These are phyloP conservation scores for Drosophila meridiana DNA, from an alignment of 2,888 invertebrate genomes.

Conservation along the genomic window DNA sequence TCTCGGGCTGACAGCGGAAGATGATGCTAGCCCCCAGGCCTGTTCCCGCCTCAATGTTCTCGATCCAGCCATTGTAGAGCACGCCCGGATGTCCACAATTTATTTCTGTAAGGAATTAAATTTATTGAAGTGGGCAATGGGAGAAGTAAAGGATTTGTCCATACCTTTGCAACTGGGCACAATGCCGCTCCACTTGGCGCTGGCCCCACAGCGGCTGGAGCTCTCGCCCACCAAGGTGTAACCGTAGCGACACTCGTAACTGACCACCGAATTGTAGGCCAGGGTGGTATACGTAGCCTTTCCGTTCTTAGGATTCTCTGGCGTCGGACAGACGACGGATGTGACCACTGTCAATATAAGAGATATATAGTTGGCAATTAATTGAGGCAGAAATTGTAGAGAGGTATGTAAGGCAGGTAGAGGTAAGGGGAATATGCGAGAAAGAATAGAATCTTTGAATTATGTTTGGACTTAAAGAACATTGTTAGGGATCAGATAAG, in stretches of 20 bases:
- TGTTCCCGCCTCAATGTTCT: constrained; percentile 95
- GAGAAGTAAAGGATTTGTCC: neutral
- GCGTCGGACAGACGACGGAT: constrained; percentile 97
- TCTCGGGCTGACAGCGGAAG: constrained; percentile 96
- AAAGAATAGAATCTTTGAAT: too few species aligned
- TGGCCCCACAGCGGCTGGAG: constrained; percentile 96
- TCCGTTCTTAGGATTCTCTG: constrained; percentile 96
- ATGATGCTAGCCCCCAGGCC: constrained; percentile 96
- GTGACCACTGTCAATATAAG: constrained; percentile 88
- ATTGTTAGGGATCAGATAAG: too few species aligned
- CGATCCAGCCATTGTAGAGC: constrained; percentile 97
- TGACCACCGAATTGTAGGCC: constrained; percentile 97
- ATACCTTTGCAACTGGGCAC: constrained; percentile 96
- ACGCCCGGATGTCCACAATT: constrained; percentile 98
- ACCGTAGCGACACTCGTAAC: constrained; percentile 98
- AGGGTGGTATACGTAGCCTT: constrained; percentile 96
- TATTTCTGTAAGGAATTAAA: constrained; percentile 89
- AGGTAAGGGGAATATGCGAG: neutral
- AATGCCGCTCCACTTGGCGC: constrained; percentile 97
- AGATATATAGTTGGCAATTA: neutral
- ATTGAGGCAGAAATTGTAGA: neutral
- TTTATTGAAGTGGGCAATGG: neutral
- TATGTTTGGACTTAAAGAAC: too few species aligned
- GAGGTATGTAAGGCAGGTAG: neutral
- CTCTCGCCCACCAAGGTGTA: constrained; percentile 95